These are phyloP conservation scores for Idris sp. DNA, from an alignment of 1,140 invertebrate genomes.

Conservation along the genomic window DNA sequence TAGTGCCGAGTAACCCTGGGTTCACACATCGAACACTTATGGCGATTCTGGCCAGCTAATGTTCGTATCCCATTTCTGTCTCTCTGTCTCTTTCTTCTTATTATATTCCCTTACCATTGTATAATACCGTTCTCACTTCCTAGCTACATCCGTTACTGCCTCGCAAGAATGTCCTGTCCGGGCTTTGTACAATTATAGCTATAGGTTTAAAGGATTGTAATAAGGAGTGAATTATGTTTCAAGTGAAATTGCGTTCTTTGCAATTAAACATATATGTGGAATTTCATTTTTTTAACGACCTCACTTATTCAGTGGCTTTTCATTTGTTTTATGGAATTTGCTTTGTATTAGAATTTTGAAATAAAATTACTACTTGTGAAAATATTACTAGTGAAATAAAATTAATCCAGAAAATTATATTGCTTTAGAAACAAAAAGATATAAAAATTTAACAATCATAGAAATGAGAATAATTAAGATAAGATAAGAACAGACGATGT, in stretches of 20 bases:
- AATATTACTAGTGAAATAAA: not conserved
- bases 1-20: slow-evolving; percentile 14
- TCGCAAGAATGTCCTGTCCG: slow-evolving; percentile 32
- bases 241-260: slow-evolving; percentile 32
- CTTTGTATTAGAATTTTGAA: no score
- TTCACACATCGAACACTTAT: slow-evolving; percentile 65
- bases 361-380: no score
- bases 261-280: slow-evolving; percentile 13
- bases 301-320: not conserved
- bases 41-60: slow-evolving; percentile 69
- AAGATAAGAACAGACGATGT: no score
- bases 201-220: slow-evolving; percentile 50
- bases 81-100: slow-evolving; percentile 58
- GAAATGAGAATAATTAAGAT: no score
- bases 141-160: slow-evolving; percentile 35
- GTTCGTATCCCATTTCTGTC: slow-evolving; percentile 69
- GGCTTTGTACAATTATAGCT: slow-evolving; percentile 48
- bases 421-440: no score
- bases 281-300: slow-evolving; percentile 35
- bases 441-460: no score
- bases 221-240: slow-evolving; percentile 43
- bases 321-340: no score
- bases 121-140: slow-evolving; percentile 42
- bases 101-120: slow-evolving; percentile 40
- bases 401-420: no score